Evolutionary conservation across 1,140 invertebrate species (phyloP), one percentile per base, ranked within the genome.

Genomic region (Diorhabda carinulata): DNA sequence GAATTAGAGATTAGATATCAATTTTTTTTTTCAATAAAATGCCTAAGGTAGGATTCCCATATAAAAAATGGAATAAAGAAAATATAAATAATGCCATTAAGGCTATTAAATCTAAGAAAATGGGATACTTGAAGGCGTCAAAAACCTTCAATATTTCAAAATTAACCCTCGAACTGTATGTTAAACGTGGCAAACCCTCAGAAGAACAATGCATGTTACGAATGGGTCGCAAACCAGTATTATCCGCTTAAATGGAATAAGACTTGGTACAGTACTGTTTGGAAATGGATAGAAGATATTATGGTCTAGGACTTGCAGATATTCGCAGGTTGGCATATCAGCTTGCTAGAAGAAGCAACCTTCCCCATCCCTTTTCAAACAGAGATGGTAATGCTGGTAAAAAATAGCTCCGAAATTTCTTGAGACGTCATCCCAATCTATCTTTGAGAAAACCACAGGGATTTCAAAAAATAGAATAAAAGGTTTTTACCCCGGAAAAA

Each of bases 21-120:
- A 44, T 44, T 44, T 63, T 63, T 44, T 63, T 63, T 63, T 63
- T 63, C 43, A 44, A 3, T 47, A 63, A 63, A 63, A 63, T 47
- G 61, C 61, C 61, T 63, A 63, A 43, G n/a, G 43, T 43, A 63
- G 5, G 61, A 63, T 3, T 63, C 41, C 42, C 61, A 63, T 42
- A 63, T 63, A 44, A 63, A 25, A 63, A 63, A 63, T 64, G 4
- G 63, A 40, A 64, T 64, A 9, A 9, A 64, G 47, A 52, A 8
- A 56, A 10, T 56, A 64, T 56, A 1, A 25, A 63, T 8, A 63
- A 63, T 43, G 61, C 61, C 10, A 47, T 63, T 45, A 1, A 63
- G 2, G 64, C 52, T 57, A 52, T 66, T 40, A 59, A 59, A 40
- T 60, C 7, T 60, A 60, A 41, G 7, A 6, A 60, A 45, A 67